A percentile compares a stretch with the other conserved stretches of the same genome.
These are phyloP conservation scores for Eidolon dupreanum DNA, from an alignment of 2,797 vertebrate species.

Conservation along the genomic window DNA sequence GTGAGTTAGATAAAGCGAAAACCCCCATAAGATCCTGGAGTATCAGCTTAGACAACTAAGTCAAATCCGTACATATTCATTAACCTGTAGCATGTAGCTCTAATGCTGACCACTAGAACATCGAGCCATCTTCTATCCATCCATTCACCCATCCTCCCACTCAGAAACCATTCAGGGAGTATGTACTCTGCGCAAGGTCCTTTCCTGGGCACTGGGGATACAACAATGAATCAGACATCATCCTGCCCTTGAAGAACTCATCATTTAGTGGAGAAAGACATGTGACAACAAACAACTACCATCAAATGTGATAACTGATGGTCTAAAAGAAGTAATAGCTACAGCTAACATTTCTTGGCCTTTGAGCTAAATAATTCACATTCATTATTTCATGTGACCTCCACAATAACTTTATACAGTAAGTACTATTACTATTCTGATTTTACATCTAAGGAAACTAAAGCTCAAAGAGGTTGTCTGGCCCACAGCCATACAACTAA, in stretches of 20 bases:
- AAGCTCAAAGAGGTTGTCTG: neutral
- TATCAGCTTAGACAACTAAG: neutral
- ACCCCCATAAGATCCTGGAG: neutral
- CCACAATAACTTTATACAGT: neutral
- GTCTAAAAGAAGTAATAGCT: neutral
- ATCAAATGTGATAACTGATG: neutral
- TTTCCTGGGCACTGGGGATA: neutral
- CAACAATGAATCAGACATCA: neutral
- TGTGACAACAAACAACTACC: neutral
- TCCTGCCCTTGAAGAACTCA: neutral
- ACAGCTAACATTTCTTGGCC: neutral
- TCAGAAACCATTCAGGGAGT: neutral
- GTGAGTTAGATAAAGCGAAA: neutral
- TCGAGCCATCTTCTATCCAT: neutral
- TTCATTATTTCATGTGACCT: neutral
- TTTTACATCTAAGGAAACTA: neutral
- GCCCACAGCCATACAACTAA: neutral
- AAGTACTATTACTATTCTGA: neutral
- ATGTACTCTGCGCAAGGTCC: neutral
- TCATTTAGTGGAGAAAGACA: neutral
- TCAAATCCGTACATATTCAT: neutral
- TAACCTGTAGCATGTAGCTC: neutral
- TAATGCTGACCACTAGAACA: neutral
- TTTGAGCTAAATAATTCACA: neutral
- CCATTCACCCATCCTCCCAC: neutral